Conservation (phyloP, 2,888 invertebrate species). For the Poecilobothrus nobilitatus region DNA sequence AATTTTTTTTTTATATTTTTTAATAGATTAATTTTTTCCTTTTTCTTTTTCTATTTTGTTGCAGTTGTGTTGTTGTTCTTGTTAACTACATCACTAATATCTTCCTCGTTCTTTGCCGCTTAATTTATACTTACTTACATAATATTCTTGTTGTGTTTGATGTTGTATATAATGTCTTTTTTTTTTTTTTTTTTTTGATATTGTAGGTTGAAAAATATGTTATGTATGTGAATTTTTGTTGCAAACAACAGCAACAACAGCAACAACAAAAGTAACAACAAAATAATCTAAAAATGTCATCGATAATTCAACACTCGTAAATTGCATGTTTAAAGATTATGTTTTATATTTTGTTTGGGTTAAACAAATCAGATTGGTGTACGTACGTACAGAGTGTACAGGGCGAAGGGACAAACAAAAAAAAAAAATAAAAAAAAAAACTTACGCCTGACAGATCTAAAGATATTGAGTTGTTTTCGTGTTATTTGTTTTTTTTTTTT, state of each 20-base stretch:
- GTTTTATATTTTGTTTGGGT: neutral
- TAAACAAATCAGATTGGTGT: too few relatives aligned
- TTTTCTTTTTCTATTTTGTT: neutral
- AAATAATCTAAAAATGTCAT: slow-evolving; percentile 6
- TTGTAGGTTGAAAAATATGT: neutral
- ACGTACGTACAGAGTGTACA: too few relatives aligned
- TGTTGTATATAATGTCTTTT: neutral
- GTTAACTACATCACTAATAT: neutral
- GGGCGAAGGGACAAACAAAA: neutral
- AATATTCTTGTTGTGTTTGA: neutral
- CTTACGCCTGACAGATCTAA: neutral
- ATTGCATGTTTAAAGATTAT: slow-evolving; percentile 1
- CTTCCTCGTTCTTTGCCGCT: neutral
- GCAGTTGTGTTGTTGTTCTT: neutral
- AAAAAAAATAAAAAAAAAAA: neutral
- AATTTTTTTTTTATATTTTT: neutral
- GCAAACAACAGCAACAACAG: too few relatives aligned
- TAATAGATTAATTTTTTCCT: neutral
- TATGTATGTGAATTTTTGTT: too few relatives aligned
- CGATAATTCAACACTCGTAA: slow-evolving; percentile 6
- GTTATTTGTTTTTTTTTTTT: neutral
- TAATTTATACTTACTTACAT: neutral
- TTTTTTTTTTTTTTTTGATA: neutral
- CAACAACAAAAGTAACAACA: neutral
- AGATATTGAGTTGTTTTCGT: too few relatives aligned